Base-by-base conservation (phyloP, 2,888 invertebrate species). In the Caenorhabditis parvicauda region DNA sequence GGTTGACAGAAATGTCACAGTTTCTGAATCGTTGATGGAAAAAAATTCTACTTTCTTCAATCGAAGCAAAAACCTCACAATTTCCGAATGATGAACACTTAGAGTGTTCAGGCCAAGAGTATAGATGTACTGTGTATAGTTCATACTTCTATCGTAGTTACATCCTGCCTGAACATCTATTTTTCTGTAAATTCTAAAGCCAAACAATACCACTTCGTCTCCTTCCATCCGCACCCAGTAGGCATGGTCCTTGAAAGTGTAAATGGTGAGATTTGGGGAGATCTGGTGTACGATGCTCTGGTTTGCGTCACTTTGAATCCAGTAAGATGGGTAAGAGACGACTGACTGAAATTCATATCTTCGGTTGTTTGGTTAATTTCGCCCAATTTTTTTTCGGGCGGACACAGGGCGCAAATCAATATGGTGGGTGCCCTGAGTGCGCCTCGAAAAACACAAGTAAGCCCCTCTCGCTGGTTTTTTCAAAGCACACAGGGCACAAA, bases 31-130 rank as follows among this genome's bases (percentile, higher is more conserved):
- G n/a, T n/a, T n/a, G n/a, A n/a, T n/a, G n/a, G n/a, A 14, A 32
- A 24, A 35, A 22, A 35, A 44, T 51, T 43, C 28, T 43, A n/a
- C 38, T 2, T 17, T 22, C 39, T 4, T 38, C 9, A 19, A 44
- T 6, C 39, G n/a, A 19, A 37, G 25, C 19, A 22, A 17, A 32
- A 24, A 9, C 54, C 64, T 54, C 12, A 60, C 64, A 17, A 47
- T 60, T 53, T 60, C 60, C 1, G 57, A 57, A 45, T 64, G 56
- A 37, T 57, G 50, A 14, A 56, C 25, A 7, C 51, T 53, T 2
- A 69, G 51, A 48, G 45, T 55, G 3, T 59, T 58, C 61, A 69
- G 49, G 9, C 69, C 69, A 6, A 64, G 53, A 25, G 59, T 59
- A 24, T 51, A 49, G 41, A 69, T 66, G 50, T 69, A 69, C 7